A percentile compares a stretch with the other conserved stretches of the same genome.
phyloP scores from a whole-genome alignment of 1,140 invertebrate genomes.

The Phthorimaea operculella region DNA sequence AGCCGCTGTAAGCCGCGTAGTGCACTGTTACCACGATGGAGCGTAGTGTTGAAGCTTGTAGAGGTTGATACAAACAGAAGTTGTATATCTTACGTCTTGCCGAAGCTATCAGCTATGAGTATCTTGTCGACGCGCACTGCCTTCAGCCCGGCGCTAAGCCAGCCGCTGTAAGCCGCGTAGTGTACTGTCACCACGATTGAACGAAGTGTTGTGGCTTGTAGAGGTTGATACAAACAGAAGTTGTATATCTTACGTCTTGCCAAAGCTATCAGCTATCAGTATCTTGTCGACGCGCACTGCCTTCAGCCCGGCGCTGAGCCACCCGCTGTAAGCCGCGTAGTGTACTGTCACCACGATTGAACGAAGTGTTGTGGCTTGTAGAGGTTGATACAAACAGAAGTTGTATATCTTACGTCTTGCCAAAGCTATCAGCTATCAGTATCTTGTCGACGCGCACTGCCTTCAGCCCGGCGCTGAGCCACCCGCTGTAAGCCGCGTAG shows the following conservation, averaged over 20 bases:
- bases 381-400: no score
- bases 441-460: constrained; percentile 86
- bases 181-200: constrained; percentile 64
- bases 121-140: constrained; percentile 86
- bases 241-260: constrained; percentile 74
- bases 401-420: constrained; percentile 73
- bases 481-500: constrained; percentile 91
- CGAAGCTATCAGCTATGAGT: constrained; percentile 85
- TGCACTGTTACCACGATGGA: constrained; percentile 81
- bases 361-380: no score
- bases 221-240: no score
- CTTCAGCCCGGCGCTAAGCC: constrained; percentile 85
- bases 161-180: constrained; percentile 91
- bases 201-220: no score
- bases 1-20: constrained; percentile 91
- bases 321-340: constrained; percentile 91
- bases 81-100: constrained; percentile 80
- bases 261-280: constrained; percentile 85
- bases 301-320: constrained; percentile 85
- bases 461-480: constrained; percentile 87
- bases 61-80: no score
- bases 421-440: constrained; percentile 85
- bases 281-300: constrained; percentile 86
- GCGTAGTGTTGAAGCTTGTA: no score
- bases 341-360: constrained; percentile 64